Percentiles rank a stretch among this genome's conserved stretches.
Evolutionary conservation across 2,888 invertebrate genomes (phyloP).

Genomic region (Parnassius apollo): DNA sequence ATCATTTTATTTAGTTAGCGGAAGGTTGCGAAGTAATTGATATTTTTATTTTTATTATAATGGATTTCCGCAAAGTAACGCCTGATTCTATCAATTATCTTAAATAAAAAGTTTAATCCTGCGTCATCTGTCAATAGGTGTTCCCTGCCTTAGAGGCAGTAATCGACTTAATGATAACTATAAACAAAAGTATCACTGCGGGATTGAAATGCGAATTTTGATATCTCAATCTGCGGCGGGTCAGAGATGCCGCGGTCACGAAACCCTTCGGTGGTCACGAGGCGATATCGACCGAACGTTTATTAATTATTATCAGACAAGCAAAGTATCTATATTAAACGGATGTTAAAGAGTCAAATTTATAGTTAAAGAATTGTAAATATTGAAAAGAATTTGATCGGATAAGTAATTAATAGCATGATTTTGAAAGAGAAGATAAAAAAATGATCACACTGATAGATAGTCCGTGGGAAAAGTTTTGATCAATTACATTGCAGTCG

Average conservation of each 20-base stretch:
- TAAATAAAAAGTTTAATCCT: too few relatives aligned
- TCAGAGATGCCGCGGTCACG: constrained; percentile 78
- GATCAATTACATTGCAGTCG: too few relatives aligned
- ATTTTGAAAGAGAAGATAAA: too few relatives aligned
- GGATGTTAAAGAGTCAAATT: constrained; percentile 46
- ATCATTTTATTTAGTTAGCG: too few relatives aligned
- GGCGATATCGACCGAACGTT: constrained; percentile 34
- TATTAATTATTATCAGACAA: constrained; percentile 58
- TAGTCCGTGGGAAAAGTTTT: too few relatives aligned
- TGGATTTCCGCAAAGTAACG: too few relatives aligned
- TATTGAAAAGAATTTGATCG: not conserved
- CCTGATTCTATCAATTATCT: too few relatives aligned
- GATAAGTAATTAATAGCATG: too few relatives aligned
- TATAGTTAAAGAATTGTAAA: constrained; percentile 32
- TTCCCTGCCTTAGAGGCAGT: constrained; percentile 43
- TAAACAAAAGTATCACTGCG: constrained; percentile 63
- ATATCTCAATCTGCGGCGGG: constrained; percentile 77
- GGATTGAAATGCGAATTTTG: constrained; percentile 74
- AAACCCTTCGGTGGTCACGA: constrained; percentile 80
- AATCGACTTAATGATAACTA: constrained; percentile 52
- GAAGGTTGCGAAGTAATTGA: too few relatives aligned
- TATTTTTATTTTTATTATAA: too few relatives aligned
- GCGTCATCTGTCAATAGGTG: not conserved
- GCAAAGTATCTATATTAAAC: constrained; percentile 61
- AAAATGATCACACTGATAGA: too few relatives aligned